Conservation (phyloP, 2,888 invertebrate genomes). For the Drosophila meridiana region DNA sequence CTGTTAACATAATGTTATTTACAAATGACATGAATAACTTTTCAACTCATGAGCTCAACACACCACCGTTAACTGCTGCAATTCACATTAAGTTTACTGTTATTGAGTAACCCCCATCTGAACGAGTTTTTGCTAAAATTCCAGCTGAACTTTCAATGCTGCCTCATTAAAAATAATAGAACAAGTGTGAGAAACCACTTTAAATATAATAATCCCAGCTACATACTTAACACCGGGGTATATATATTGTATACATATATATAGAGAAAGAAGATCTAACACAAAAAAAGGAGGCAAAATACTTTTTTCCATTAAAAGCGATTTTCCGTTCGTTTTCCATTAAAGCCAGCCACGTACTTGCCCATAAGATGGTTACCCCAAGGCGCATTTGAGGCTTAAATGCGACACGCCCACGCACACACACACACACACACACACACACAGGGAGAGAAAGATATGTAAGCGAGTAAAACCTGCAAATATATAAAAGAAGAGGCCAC, state of each 20-base stretch:
- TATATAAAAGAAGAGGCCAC: conserved; percentile 77
- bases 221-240: conserved; percentile 28
- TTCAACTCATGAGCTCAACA: not conserved
- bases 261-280: not conserved
- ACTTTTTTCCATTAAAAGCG: conserved; percentile 74
- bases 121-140: not conserved
- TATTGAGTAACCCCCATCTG: not conserved
- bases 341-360: conserved; percentile 71
- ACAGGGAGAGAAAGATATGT: conserved; percentile 39
- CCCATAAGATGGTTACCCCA: conserved; percentile 66
- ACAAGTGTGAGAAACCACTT: conserved; percentile 4
- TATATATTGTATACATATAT: not conserved
- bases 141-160: not conserved
- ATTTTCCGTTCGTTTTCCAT: conserved; percentile 78
- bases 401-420: conserved; percentile 68
- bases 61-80: not conserved
- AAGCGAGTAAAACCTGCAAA: conserved; percentile 60
- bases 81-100: not conserved
- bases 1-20: not conserved
- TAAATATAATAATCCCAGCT: conserved; percentile 22
- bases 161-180: conserved; percentile 7
- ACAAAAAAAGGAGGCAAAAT: conserved; percentile 26
- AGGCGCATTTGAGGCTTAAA: conserved; percentile 78
- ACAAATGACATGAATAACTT: not conserved
- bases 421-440: conserved; percentile 15